A percentile compares a stretch with the other conserved stretches of the same genome.
These are phyloP conservation scores for Cassiopea andromeda DNA, from an alignment of 30 jellyfish, hydroid and myxozoan species.

Conservation along the genomic window DNA sequence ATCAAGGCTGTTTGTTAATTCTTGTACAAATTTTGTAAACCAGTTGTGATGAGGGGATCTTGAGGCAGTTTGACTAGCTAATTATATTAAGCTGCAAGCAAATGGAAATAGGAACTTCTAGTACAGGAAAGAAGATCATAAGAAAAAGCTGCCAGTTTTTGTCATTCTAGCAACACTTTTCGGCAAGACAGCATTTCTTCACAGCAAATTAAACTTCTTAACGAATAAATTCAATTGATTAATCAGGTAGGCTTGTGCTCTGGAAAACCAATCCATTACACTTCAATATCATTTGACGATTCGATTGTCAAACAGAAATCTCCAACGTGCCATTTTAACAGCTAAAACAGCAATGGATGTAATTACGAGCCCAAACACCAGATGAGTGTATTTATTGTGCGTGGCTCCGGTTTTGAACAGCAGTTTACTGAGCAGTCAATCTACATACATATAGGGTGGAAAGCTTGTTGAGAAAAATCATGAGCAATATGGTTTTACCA, in stretches of 20 bases:
- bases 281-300: slow-evolving; percentile 41
- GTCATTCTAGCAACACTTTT: slow-evolving; percentile 14
- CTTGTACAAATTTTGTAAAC: too few relatives aligned
- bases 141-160: background rate
- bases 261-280: slow-evolving; percentile 62
- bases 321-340: slow-evolving; percentile 59
- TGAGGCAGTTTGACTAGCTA: too few relatives aligned
- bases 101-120: background rate
- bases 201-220: slow-evolving; percentile 15
- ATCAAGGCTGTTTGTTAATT: too few relatives aligned
- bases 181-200: background rate
- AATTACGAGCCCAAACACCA: slow-evolving; percentile 54
- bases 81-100: too few relatives aligned
- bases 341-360: slow-evolving; percentile 62
- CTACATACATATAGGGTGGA: slow-evolving; percentile 37
- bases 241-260: slow-evolving; percentile 20
- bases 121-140: background rate
- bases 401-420: slow-evolving; percentile 55
- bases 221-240: slow-evolving; percentile 15
- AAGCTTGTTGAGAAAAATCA: slow-evolving; percentile 51
- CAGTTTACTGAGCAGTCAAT: slow-evolving; percentile 65
- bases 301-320: slow-evolving; percentile 54
- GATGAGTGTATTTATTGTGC: slow-evolving; percentile 49
- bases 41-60: too few relatives aligned
- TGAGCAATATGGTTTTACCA: slow-evolving; percentile 58